Evolutionary conservation across 2,113 vertebrate genomes (phyloP).

Genomic region (Kryptolebias marmoratus): DNA sequence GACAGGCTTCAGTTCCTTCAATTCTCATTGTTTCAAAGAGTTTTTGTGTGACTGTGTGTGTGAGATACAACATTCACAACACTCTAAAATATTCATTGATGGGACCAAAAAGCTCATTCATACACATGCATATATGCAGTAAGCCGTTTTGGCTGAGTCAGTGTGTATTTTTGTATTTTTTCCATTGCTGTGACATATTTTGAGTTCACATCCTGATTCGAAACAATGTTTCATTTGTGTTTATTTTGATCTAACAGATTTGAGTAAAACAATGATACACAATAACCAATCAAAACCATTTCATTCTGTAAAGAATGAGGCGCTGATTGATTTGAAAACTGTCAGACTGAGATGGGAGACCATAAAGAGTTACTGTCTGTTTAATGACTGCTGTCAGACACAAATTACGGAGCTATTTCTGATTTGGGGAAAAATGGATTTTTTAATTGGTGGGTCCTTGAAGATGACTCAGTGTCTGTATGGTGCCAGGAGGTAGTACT

Average conservation of each 20-base stretch:
- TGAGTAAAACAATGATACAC: neutral
- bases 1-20: neutral
- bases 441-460: conserved; percentile 29
- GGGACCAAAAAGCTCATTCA: conserved; percentile 19
- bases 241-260: neutral
- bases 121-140: conserved; percentile 15
- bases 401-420: conserved; percentile 27
- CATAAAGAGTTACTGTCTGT: conserved; percentile 17
- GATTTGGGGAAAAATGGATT: conserved; percentile 4
- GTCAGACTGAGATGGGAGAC: conserved; percentile 8
- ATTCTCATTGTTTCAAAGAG: neutral
- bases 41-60: conserved; percentile 2
- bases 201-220: neutral
- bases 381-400: conserved; percentile 35
- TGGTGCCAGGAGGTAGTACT: neutral
- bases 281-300: neutral
- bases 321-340: neutral
- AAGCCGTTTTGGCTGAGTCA: neutral
- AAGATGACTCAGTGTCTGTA: conserved; percentile 11
- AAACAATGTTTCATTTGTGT: neutral
- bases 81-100: conserved; percentile 20
- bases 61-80: neutral
- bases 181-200: neutral
- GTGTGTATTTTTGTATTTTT: too few species aligned
- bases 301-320: neutral